A percentile compares a stretch with the other conserved stretches of the same genome.
These are phyloP conservation scores for Strigamia crassipes DNA, from an alignment of 2,888 invertebrate genomes.

Conservation along the genomic window DNA sequence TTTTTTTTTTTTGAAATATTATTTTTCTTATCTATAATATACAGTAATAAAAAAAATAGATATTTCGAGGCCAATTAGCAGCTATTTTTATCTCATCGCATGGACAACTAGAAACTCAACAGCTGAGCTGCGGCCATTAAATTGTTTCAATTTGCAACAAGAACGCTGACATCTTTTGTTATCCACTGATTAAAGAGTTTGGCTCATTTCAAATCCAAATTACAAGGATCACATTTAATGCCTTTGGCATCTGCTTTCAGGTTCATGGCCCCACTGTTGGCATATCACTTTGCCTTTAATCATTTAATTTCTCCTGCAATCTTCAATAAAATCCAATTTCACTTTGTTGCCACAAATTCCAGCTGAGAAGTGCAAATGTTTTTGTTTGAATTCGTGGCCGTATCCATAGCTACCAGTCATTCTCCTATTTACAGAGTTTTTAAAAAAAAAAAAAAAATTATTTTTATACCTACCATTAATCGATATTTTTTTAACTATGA, in stretches of 20 bases:
- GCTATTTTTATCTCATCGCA: neutral
- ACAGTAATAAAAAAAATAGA: too few relatives aligned
- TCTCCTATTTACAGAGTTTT: neutral
- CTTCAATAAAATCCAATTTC: neutral
- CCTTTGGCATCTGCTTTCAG: constrained; percentile 13
- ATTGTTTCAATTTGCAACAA: neutral
- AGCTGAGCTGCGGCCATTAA: neutral
- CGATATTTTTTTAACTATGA: too few relatives aligned
- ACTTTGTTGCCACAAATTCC: neutral
- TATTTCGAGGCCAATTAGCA: neutral
- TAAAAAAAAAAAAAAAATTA: too few relatives aligned
- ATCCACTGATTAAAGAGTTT: constrained; percentile 20
- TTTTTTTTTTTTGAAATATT: too few relatives aligned
- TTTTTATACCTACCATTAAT: too few relatives aligned
- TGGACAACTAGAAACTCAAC: neutral
- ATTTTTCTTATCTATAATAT: too few relatives aligned
- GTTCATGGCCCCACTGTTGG: neutral
- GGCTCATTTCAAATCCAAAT: constrained; percentile 15
- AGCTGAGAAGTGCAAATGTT: neutral
- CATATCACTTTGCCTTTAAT: constrained; percentile 7
- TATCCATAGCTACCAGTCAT: neutral
- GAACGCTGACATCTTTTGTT: neutral
- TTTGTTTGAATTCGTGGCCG: neutral
- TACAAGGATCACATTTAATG: constrained; percentile 1
- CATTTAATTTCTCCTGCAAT: neutral